Evolutionary conservation across 2,888 invertebrate species (phyloP).

Genomic region (Leucozona laternaria): DNA sequence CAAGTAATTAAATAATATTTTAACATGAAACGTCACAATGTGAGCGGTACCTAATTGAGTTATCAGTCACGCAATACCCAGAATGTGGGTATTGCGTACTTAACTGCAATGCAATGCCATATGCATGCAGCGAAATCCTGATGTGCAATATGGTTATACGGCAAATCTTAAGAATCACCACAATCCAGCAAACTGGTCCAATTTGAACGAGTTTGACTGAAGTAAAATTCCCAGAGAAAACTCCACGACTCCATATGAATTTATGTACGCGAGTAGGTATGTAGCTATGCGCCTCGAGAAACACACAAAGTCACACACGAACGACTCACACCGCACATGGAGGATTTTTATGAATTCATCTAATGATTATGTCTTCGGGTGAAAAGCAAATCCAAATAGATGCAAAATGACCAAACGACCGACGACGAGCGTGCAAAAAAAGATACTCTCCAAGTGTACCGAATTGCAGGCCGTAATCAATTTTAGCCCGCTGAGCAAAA

Average conservation of each 20-base stretch:
- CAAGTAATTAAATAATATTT: constrained; percentile 69
- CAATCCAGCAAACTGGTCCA: constrained; percentile 26
- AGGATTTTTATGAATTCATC: constrained; percentile 53
- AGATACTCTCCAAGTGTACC: constrained; percentile 44
- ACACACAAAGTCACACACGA: constrained; percentile 43
- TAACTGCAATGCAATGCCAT: not conserved
- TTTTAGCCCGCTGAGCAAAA: constrained; percentile 67
- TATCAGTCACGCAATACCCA: too few species aligned
- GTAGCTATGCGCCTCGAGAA: constrained; percentile 27
- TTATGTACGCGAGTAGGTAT: constrained; percentile 9
- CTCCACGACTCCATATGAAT: constrained; percentile 16
- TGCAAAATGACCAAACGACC: constrained; percentile 8
- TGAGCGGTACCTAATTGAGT: constrained; percentile 65
- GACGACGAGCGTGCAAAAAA: constrained; percentile 13
- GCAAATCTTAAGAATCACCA: constrained; percentile 7
- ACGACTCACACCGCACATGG: constrained; percentile 28
- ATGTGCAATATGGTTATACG: constrained; percentile 58
- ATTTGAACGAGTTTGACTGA: constrained; percentile 57
- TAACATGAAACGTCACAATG: constrained; percentile 45
- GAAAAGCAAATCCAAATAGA: constrained; percentile 64
- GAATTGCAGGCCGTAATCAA: constrained; percentile 68
- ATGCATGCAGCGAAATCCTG: constrained; percentile 6
- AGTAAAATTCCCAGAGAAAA: constrained; percentile 46
- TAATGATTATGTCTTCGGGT: constrained; percentile 72
- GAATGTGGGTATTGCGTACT: not conserved